A percentile compares a stretch with the other conserved stretches of the same genome.
Conservation (phyloP, 2,797 vertebrate species). For the Catamblyrhynchus diadema region DNA sequence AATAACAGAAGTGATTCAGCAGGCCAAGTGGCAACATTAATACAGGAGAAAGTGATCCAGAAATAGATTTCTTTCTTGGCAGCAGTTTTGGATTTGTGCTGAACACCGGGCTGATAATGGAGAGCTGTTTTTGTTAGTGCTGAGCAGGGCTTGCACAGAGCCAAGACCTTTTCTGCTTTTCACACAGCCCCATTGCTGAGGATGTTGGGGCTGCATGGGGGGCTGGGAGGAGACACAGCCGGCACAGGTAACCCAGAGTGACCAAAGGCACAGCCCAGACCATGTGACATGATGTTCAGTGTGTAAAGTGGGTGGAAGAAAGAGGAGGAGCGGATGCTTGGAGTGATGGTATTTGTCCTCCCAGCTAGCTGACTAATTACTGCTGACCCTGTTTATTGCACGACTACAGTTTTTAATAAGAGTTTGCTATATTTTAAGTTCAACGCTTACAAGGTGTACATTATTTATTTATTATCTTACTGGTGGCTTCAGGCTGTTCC, state of each 20-base stretch:
- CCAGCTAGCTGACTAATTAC: neutral
- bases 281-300: neutral
- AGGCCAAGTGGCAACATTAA: neutral
- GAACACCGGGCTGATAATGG: neutral
- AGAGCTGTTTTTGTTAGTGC: neutral
- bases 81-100: neutral
- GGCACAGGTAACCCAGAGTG: neutral
- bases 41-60: neutral
- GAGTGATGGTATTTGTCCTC: neutral
- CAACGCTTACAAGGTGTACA: conserved; percentile 19
- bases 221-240: neutral
- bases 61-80: neutral
- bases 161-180: neutral
- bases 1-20: neutral
- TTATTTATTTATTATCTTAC: conserved; percentile 52
- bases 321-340: neutral
- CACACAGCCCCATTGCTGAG: rapidly evolving
- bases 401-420: neutral
- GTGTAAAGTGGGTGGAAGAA: neutral
- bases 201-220: rapidly evolving
- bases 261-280: neutral
- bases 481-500: neutral
- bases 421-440: neutral
- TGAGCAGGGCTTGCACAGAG: neutral
- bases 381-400: conserved; percentile 4